Evolutionary conservation across 2,888 invertebrate species (phyloP), one percentile per base, ranked within the genome.

Genomic region (Drosophila formosana): DNA sequence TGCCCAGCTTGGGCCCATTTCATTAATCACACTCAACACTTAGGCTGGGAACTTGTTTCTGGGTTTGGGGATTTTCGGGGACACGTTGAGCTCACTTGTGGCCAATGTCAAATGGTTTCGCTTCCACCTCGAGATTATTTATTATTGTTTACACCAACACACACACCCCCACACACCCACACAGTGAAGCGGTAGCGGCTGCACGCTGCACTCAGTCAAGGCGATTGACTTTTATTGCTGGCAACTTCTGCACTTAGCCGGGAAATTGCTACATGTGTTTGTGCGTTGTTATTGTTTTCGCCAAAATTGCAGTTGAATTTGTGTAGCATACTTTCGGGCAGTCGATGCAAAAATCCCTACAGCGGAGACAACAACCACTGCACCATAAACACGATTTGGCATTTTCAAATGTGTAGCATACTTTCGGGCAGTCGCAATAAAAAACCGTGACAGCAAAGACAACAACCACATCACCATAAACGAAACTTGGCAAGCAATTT

Each of bases 21-120:
- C 85, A 86, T 86, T 86, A 86, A 86, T 86, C 85, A 86, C 87
- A 78, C 78, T 85, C 87, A 85, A 82, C 87, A 87, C 82, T 81
- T 70, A 60, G 73, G 32, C 37, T 26, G 62, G 60, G 53, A 56
- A 41, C 39, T 41, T 41, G 39, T 41, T 41, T 41, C 7, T 13
- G 39, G 39, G 13, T 18, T 41, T 43, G 49, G 68, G 72, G 63
- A 66, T 71, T 64, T 45, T 11, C 11, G 45, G 65, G 52, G 61
- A 69, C 64, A 69, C 60, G 60, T 50, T 52, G 39, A 69, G 72
- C 72, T 69, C 64, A 60, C 64, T 72, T 77, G 78, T 67, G 80
- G 82, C 75, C 80, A 82, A 75, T 82, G 80, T 80, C 82, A 80
- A 80, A 82, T 82, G 82, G 78, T 80, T 75, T 66, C 53, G 52